Conservation (phyloP, 2,797 vertebrate genomes). For the Tamandua tetradactyla region DNA sequence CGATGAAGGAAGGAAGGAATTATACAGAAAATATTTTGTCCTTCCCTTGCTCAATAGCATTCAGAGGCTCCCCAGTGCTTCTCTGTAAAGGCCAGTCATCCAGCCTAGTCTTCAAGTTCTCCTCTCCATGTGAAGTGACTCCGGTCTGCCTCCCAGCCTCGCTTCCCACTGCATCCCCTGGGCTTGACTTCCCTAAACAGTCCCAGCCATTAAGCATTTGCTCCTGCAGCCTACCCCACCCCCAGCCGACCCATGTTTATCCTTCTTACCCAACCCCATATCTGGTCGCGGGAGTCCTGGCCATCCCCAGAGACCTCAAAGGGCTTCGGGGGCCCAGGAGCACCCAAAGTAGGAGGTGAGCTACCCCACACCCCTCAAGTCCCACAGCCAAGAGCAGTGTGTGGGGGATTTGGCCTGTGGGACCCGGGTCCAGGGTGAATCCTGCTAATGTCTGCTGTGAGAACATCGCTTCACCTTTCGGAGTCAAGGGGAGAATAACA, state of each 20-base stretch:
- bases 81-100: not conserved
- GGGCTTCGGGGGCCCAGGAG: not conserved
- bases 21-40: not conserved
- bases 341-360: not conserved
- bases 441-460: not conserved
- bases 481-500: not conserved
- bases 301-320: not conserved
- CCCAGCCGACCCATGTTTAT: too few relatives aligned
- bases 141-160: not conserved
- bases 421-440: not conserved
- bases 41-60: not conserved
- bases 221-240: rapidly evolving
- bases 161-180: not conserved
- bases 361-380: not conserved
- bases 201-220: not conserved
- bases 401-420: not conserved
- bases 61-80: not conserved
- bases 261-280: not conserved
- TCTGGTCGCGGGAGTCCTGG: not conserved
- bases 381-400: not conserved
- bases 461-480: not conserved
- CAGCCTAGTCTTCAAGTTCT: not conserved
- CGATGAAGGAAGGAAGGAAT: not conserved
- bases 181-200: not conserved
- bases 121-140: not conserved